Evolutionary conservation across 2,113 vertebrate genomes (phyloP), one percentile per base, ranked within the genome.

Genomic region (Phyllopteryx taeniolatus): DNA sequence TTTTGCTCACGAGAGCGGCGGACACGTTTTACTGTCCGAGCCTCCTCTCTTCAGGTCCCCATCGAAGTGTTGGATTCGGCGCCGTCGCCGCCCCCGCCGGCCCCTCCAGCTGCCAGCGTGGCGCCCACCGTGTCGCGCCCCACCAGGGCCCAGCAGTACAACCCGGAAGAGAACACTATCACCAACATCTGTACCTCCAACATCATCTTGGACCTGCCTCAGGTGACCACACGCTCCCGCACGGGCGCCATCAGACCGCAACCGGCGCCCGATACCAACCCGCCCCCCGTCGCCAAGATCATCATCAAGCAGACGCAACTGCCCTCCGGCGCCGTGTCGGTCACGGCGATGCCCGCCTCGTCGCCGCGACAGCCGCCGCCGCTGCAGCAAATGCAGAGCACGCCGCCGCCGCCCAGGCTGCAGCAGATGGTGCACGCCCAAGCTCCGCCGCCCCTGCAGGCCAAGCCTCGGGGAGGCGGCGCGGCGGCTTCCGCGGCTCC

Each of bases 361-460:
- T 93, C 94, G 5, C 86, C 93, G 0, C 94, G 95, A 56, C 94
- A 93, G 84, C 95, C 95, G 8, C 96, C 95, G 0, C 94, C 95
- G 0, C 88, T 95, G 51, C 94, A 95, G 86, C 94, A 95, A 79
- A 95, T 92, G 92, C 94, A 91, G 86, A 94, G 77, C 90, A 92
- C 84, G 69, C 94, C 87, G 35, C 94, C 72, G 0, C 91, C 92
- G 0, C 92, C 92, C 0, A 90, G 91, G 75, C 91, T 92, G 31
- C 92, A 93, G 86, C 93, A 92, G 83, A 92, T 93, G 90, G 85
- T 90, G 5, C 91, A 91, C 53, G 85, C 89, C 31, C 87, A 85
- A 56, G 87, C 92, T 0, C 93, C 91, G 0, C 93, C 92, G 0
- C 92, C 91, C 0, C 91, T 93, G 20, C 92, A 90, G 82, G 92